A percentile compares a stretch with the other conserved stretches of the same genome.
Conservation (phyloP, 2,888 invertebrate genomes). For the Masnerella sp. region DNA sequence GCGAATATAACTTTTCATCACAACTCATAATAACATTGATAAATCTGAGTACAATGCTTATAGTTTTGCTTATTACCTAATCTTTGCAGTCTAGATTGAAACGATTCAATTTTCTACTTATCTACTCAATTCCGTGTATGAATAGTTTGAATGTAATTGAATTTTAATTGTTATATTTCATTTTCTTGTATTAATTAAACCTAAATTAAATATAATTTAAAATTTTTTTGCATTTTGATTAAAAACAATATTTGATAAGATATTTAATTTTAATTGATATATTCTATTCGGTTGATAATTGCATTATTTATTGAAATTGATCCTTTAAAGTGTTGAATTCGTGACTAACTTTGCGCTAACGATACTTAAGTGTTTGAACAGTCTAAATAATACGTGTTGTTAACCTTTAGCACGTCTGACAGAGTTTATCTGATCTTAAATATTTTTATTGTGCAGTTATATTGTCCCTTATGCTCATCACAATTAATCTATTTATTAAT, state of each 20-base stretch:
- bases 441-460: constrained; percentile 9
- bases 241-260: too few species aligned
- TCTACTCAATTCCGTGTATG: neutral
- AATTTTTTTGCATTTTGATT: too few species aligned
- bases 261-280: too few species aligned
- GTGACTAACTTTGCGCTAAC: constrained; percentile 14
- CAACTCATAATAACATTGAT: constrained; percentile 15
- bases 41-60: constrained; percentile 39
- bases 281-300: too few species aligned
- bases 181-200: too few species aligned
- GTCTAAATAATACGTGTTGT: constrained; percentile 30
- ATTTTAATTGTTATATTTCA: too few species aligned
- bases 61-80: constrained; percentile 39
- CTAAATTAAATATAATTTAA: too few species aligned
- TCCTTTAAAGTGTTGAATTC: constrained; percentile 1
- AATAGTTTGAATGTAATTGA: too few species aligned
- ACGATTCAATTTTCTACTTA: constrained; percentile 25
- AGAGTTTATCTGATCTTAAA: constrained; percentile 21
- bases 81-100: constrained; percentile 22
- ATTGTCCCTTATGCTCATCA: neutral
- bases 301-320: constrained; percentile 7
- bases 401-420: constrained; percentile 28
- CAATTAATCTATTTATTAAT: constrained; percentile 18
- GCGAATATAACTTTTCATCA: constrained; percentile 19
- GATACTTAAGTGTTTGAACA: constrained; percentile 32